A percentile compares a stretch with the other conserved stretches of the same genome.
Conservation (phyloP, 2,888 invertebrate genomes). For the Protophormia terraenovae region DNA sequence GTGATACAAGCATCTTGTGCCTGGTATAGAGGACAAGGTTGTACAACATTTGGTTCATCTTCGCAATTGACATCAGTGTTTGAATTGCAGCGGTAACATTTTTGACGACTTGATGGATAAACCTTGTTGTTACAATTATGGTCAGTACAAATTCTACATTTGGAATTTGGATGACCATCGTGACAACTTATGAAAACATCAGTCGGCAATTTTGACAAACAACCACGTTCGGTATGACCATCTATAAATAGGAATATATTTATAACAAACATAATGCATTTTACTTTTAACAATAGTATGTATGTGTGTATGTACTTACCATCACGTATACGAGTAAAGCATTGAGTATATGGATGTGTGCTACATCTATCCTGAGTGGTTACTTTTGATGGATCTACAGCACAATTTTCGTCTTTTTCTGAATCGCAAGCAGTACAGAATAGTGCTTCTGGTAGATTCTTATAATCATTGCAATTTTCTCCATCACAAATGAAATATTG, state of each 20-base stretch:
- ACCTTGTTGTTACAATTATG: slow-evolving; percentile 66
- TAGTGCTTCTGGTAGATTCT: slow-evolving; percentile 64
- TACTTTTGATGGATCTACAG: slow-evolving; percentile 49
- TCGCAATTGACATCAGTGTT: slow-evolving; percentile 64
- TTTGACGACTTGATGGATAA: slow-evolving; percentile 68
- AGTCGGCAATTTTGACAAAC: slow-evolving; percentile 59
- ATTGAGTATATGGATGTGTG: slow-evolving; percentile 68
- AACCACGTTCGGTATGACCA: slow-evolving; percentile 72
- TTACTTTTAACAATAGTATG: not conserved
- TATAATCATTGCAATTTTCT: slow-evolving; percentile 69
- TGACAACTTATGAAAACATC: slow-evolving; percentile 66
- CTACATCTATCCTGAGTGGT: slow-evolving; percentile 49
- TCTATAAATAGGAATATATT: slow-evolving; percentile 49
- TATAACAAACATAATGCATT: not conserved
- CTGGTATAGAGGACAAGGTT: slow-evolving; percentile 68
- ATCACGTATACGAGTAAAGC: slow-evolving; percentile 66
- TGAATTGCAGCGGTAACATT: slow-evolving; percentile 71
- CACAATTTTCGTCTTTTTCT: slow-evolving; percentile 66
- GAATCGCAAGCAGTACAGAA: slow-evolving; percentile 71
- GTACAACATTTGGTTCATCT: slow-evolving; percentile 34
- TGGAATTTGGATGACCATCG: slow-evolving; percentile 44
- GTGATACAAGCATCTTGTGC: slow-evolving; percentile 69
- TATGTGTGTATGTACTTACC: slow-evolving; percentile 62
- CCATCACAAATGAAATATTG: slow-evolving; percentile 70
- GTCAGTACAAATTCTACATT: slow-evolving; percentile 68